Conservation (phyloP, 2,797 vertebrate genomes). For the Chloroceryle inda region DNA sequence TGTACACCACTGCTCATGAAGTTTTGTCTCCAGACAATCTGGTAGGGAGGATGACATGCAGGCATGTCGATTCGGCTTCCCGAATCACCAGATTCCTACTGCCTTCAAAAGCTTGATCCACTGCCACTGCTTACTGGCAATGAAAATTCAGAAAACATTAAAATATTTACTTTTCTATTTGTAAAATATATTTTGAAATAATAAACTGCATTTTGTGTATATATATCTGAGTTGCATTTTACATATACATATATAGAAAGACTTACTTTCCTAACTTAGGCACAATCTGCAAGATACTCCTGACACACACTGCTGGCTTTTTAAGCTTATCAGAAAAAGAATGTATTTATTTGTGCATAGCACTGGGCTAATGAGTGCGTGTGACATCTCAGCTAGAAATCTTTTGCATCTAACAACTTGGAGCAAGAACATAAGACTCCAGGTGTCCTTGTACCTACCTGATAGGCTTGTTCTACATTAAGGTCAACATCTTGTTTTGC, state of each 20-base stretch:
- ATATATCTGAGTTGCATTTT: neutral
- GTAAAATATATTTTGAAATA: neutral
- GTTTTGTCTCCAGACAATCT: neutral
- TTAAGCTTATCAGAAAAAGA: neutral
- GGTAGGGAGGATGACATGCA: neutral
- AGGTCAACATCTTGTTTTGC: neutral
- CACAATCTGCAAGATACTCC: neutral
- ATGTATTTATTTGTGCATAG: neutral
- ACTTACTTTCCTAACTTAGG: neutral
- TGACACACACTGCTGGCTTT: neutral
- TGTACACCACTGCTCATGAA: neutral
- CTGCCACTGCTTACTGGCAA: neutral
- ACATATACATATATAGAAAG: accelerated
- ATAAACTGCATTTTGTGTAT: neutral
- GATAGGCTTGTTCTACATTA: neutral
- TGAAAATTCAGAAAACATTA: neutral
- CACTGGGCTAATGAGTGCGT: neutral
- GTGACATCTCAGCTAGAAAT: neutral
- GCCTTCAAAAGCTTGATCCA: neutral
- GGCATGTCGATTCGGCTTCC: neutral
- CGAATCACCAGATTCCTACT: neutral
- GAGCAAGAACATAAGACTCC: neutral
- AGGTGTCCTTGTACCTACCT: neutral
- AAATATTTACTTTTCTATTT: neutral
- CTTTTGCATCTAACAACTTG: neutral